Base-by-base conservation (phyloP, 1,140 invertebrate genomes). In the Caerostris extrusa region DNA sequence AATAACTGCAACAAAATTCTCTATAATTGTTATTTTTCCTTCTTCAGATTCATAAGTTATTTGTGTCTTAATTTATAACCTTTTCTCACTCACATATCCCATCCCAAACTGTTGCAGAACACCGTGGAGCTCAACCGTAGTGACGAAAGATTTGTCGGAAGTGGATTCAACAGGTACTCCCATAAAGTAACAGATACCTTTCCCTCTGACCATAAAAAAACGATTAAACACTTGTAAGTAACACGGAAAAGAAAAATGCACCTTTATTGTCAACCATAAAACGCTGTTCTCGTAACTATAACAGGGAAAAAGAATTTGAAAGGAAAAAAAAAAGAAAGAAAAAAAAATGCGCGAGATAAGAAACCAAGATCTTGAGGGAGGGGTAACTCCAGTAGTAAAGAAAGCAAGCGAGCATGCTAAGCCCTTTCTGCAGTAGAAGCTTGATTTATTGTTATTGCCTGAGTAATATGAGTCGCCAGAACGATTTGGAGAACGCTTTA, bases 381-480 rank as follows among this genome's bases (percentile, higher is more conserved):
- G 90, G 56, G 91, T 93, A 93, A 87, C 64, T 19, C 91, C 64
- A 77, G 91, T 88, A 88, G 85, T 93, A 89, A 88, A 89, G 83
- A 89, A 93, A 93, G 86, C 91, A 82, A 64, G 69, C 12, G 87
- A 93, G 86, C 81, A 92, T 85, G 58, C 83, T 69, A 91, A 91
- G 90, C 77, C 81, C 90, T 85, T 83, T 58, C 90, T 53, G 57
- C 82, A 83, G 83, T 64, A 93, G 91, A 61, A 60, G 56, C 34
- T 93, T 93, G 92, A 93, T 93, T 93, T 93, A 93, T 93, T 93
- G 92, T 93, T 89, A 93, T 88, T 88, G 92, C 92, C 64, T 77
- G 69, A 88, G 92, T 93, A 93, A 93, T 93, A 93, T 93, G 92
- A 93, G 86, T 88, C 92, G 77, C 58, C 57, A 53, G 57, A 91